Evolutionary conservation across 2,797 vertebrate genomes (phyloP), one percentile per base, ranked within the genome.

Genomic region (Mionectes olivaceus): DNA sequence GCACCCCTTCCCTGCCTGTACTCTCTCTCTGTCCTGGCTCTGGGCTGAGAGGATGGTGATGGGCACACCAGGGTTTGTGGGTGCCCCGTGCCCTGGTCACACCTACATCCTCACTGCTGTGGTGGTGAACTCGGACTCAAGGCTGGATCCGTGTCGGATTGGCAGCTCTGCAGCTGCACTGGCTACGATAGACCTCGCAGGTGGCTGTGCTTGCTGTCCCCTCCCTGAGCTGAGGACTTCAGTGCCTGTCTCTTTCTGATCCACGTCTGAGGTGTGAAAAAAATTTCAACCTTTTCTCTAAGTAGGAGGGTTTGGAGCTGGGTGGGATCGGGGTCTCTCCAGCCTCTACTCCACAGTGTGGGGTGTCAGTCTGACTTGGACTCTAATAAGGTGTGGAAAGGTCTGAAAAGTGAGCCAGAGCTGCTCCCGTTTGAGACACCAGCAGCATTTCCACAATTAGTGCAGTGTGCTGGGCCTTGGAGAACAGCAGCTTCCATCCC

Each of bases 41-140:
- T 30, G 5, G 44, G 19, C 59, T 6, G 50, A 35, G 57, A 33
- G 74, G 9, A 41, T 1, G 0, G 13, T 15, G 50, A 2, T 32
- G 32, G 67, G 43, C 9, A 46, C 60, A 33, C 19, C 37, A 15
- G 53, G 19, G 11, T 7, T 41, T 68, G 25, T 2, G 2, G 76
- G 46, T n/a, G 39, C 33, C 77, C 53, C 8, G 28, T 59, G 39
- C 17, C 44, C 44, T 1, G 1, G 9, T 7, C 44, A 2, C 0
- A 0, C 19, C 60, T 65, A n/a, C n/a, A 7, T 53, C 24, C 39
- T 27, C 52, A 5, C 33, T 60, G 46, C 60, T 1, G 0, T 2
- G 1, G 1, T 3, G 68, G 7, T 19, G 39, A 32, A 1, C 46
- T 10, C 1, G 69, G 52, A 7, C 15, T n/a, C 37, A 10, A 15